Conservation (phyloP, 2,888 invertebrate genomes). For the Archips crataeganus region DNA sequence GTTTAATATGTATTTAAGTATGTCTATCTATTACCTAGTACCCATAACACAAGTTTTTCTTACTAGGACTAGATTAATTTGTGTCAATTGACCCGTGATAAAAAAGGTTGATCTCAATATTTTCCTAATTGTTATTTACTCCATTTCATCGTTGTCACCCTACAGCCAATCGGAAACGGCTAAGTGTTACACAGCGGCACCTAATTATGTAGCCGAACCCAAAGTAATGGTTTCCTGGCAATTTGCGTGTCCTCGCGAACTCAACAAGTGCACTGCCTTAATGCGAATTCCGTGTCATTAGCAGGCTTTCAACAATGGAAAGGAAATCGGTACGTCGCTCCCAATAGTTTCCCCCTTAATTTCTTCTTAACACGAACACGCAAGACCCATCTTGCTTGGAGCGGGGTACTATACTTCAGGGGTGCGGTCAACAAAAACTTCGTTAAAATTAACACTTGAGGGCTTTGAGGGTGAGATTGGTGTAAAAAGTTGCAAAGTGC, state of each 20-base stretch:
- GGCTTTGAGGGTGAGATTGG: slow-evolving; percentile 33
- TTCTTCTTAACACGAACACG: background rate
- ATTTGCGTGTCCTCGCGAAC: slow-evolving; percentile 58
- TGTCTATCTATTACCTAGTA: background rate
- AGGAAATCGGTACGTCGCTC: slow-evolving; percentile 33
- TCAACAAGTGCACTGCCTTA: slow-evolving; percentile 51
- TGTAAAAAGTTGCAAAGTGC: slow-evolving; percentile 37
- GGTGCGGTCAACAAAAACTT: slow-evolving; percentile 38
- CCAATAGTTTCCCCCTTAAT: slow-evolving; percentile 19
- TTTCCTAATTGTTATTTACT: background rate
- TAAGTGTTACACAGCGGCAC: slow-evolving; percentile 73
- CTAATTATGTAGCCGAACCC: slow-evolving; percentile 68
- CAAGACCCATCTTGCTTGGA: slow-evolving; percentile 19
- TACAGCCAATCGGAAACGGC: slow-evolving; percentile 67
- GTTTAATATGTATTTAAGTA: too few species aligned
- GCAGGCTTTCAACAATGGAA: slow-evolving; percentile 30
- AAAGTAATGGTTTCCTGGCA: slow-evolving; percentile 72
- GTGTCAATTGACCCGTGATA: too few species aligned
- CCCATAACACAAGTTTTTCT: slow-evolving; percentile 11
- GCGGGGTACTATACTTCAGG: slow-evolving; percentile 19
- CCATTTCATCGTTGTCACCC: slow-evolving; percentile 50
- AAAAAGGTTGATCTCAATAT: background rate
- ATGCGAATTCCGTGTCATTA: slow-evolving; percentile 62
- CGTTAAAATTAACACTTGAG: slow-evolving; percentile 45
- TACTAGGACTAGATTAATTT: too few species aligned